Evolutionary conservation across 1,140 invertebrate genomes (phyloP), one percentile per base, ranked within the genome.

Genomic region (Phymorhynchus buccinoides): DNA sequence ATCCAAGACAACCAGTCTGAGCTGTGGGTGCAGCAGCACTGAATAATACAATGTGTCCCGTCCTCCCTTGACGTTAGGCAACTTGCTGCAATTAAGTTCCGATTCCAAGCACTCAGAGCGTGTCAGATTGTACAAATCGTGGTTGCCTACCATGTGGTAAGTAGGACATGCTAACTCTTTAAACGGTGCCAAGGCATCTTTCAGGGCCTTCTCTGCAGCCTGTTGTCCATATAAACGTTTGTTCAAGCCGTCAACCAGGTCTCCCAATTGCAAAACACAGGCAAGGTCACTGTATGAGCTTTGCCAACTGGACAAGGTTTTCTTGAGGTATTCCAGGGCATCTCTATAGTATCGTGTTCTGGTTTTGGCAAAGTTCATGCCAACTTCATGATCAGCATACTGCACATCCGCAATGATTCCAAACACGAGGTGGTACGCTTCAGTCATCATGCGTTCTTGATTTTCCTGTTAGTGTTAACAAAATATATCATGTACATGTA

Each of bases 71-170:
- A 84, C 86, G 30, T 83, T 48, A 2, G n/a, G 35, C n/a, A 68
- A 84, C 78, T 41, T 80, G 80, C 41, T 86, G 86, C 16, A 90
- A 77, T 35, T 48, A 18, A 48, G 89, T 85, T 9, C 85, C 56
- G 39, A 88, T 80, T 7, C 92, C 66, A 80, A 89, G 88, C 71
- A 85, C 77, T 42, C 90, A 82, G 27, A 48, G 78, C 90, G 86
- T 14, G 79, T 85, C 78, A 93, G 92, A 88, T 94, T 94, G 86
- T 94, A 94, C 1, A 94, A 86, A 87, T 94, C 93, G 87, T 94
- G 93, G 86, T 94, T 94, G 32, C 93, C 93, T 48, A 91, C 88
- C 6, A 92, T 85, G 85, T 93, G 92, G 83, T 90, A 92, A 1
- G 91, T 88, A 14, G 91, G 89, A 80, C 91, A 89, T 6, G 80